A percentile compares a stretch with the other conserved stretches of the same genome.
Evolutionary conservation across 2,888 invertebrate genomes (phyloP).

Genomic region (Lottia gigantea): DNA sequence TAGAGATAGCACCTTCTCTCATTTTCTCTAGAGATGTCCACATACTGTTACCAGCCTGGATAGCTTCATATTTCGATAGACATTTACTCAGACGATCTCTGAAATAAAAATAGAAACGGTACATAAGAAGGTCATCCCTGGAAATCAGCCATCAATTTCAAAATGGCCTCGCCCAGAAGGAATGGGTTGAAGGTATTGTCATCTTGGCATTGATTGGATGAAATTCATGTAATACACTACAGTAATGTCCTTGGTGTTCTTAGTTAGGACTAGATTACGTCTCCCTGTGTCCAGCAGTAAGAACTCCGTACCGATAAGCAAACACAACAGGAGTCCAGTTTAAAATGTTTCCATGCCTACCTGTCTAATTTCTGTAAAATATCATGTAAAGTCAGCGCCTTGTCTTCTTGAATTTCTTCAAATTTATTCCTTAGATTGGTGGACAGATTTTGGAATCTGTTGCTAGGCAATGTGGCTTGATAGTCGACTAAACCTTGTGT

Average conservation of each 20-base stretch:
- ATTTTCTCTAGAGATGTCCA: slow-evolving; percentile 61
- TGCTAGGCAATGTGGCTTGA: slow-evolving; percentile 54
- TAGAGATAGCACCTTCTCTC: slow-evolving; percentile 45
- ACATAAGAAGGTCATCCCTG: too few species aligned
- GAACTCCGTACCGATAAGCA: too few species aligned
- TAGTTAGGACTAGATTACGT: too few species aligned
- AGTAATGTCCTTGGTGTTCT: too few species aligned
- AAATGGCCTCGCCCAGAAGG: too few species aligned
- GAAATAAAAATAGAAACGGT: slow-evolving; percentile 17
- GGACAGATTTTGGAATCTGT: slow-evolving; percentile 42
- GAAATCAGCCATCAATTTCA: too few species aligned
- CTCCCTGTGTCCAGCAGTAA: too few species aligned
- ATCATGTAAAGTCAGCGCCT: slow-evolving; percentile 62
- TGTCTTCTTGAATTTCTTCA: slow-evolving; percentile 60
- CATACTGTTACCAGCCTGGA: slow-evolving; percentile 48
- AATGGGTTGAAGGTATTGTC: too few species aligned
- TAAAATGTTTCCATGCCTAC: slow-evolving; percentile 38
- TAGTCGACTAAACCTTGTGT: slow-evolving; percentile 59
- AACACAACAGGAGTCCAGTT: too few species aligned
- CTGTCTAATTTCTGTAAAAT: slow-evolving; percentile 63
- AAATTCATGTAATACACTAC: too few species aligned
- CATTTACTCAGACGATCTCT: slow-evolving; percentile 56
- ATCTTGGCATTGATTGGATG: too few species aligned
- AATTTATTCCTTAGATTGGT: slow-evolving; percentile 57
- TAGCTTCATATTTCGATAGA: slow-evolving; percentile 58